Evolutionary conservation across 1,140 invertebrate genomes (phyloP), one percentile per base, ranked within the genome.

Genomic region (Philopotamus ludificatus): DNA sequence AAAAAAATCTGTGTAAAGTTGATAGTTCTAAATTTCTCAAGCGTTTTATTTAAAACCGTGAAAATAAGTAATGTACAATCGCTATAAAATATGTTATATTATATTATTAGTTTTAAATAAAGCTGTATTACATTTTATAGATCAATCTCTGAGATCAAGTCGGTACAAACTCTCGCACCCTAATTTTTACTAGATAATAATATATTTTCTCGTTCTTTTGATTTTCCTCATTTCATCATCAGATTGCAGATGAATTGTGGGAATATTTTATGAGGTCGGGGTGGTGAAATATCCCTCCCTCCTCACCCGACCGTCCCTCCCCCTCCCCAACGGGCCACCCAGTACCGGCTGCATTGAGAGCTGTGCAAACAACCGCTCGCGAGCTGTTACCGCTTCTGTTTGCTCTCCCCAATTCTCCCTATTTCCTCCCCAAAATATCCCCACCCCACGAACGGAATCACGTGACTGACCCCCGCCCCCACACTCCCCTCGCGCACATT

Each of bases 371-470:
- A 60, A 20, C n/a, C 57, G 42, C 22, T 60, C 57, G 57, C 57
- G 57, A 60, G 57, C 57, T 60, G 57, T 60, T 60, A 60, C 57
- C 57, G 57, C 57, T 60, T 60, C 57, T 60, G 57, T 60, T 60
- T 60, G 57, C 57, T 34, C 57, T 42, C 57, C 57, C 55, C 53
- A 25, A 16, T 21, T 26, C 10, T 2, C 34, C 16, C 7, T 22
- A 1, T 4, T 1, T 21, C 42, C 57, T n/a, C 1, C 18, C 39
- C 54, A 34, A 34, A 34, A 34, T 34, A 34, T 34, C 28, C 12
- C 28, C 28, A 7, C 28, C 28, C 28, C 28, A 34, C 12, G 12
- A 34, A 7, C 28, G 28, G 12, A 34, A 34, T 34, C 28, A 34
- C 28, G 28, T 34, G 28, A 34, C 28, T n/a, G n/a, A n/a, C n/a